phyloP scores from a whole-genome alignment of 2,797 vertebrate species.

The Catamblyrhynchus diadema region DNA sequence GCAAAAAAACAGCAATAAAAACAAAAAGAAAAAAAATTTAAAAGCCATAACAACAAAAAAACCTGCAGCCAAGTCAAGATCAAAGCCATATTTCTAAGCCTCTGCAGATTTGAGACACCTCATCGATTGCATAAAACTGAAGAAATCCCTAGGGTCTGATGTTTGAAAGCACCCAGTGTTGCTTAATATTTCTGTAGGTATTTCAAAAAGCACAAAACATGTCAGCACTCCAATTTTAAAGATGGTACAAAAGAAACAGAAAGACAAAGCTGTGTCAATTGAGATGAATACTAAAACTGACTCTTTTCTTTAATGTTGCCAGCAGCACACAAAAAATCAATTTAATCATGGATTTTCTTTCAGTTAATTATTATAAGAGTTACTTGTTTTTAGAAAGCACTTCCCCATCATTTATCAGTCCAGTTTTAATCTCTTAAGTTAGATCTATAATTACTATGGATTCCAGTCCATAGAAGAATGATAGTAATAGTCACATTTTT shows the following conservation, averaged over 20 bases:
- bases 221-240: background rate
- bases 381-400: constrained; percentile 7
- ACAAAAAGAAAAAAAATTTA: no score
- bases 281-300: background rate
- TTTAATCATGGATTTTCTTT: constrained; percentile 23
- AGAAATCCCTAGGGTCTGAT: background rate
- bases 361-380: constrained; percentile 1
- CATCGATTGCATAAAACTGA: background rate
- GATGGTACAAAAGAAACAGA: background rate
- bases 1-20: background rate
- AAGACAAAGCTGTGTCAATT: background rate
- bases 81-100: background rate
- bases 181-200: background rate
- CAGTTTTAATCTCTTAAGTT: constrained; percentile 32
- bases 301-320: background rate
- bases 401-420: background rate
- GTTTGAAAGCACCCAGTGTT: background rate
- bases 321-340: constrained; percentile 30
- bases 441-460: background rate
- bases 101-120: background rate
- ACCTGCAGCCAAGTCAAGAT: background rate
- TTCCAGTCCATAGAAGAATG: background rate
- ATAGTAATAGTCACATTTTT: background rate
- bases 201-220: background rate
- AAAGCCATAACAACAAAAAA: background rate